These are phyloP conservation scores for Drosophila peninsularis DNA, from an alignment of 2,888 invertebrate genomes.

Conservation along the genomic window DNA sequence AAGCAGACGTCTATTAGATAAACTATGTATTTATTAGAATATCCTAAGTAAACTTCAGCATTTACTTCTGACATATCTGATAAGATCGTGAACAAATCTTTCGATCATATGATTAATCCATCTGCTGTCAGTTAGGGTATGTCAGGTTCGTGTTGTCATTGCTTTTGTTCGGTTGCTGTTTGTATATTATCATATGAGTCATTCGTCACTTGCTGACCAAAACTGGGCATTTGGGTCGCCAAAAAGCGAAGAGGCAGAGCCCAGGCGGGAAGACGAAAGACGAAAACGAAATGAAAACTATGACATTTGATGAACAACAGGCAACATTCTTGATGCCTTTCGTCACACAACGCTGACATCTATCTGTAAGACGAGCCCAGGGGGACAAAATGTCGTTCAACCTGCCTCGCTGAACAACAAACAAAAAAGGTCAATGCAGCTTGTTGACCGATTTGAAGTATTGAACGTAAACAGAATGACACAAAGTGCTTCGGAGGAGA, in stretches of 20 bases:
- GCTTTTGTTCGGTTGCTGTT: constrained; percentile 2
- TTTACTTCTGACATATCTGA: no score
- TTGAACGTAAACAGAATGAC: constrained; percentile 18
- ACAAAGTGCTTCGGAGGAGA: constrained; percentile 14
- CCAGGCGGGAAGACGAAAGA: constrained; percentile 3
- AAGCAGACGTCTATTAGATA: not conserved
- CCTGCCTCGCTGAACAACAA: constrained; percentile 35
- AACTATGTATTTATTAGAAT: not conserved
- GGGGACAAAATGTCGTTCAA: constrained; percentile 57
- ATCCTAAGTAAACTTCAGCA: not conserved
- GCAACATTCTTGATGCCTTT: constrained; percentile 48
- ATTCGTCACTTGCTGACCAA: constrained; percentile 41
- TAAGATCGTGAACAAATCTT: not conserved
- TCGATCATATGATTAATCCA: not conserved
- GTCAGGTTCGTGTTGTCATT: not conserved
- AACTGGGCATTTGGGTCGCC: constrained; percentile 43
- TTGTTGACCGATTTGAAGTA: constrained; percentile 46
- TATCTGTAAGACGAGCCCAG: constrained; percentile 11
- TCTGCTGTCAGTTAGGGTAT: constrained; percentile 3
- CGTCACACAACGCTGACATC: constrained; percentile 41
- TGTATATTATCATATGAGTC: constrained; percentile 46
- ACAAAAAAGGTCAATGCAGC: constrained; percentile 62
- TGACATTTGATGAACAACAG: constrained; percentile 46
- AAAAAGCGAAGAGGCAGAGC: not conserved
- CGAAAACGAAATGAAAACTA: constrained; percentile 36